Evolutionary conservation across 1,140 invertebrate species (phyloP).

Genomic region (Euschistus heros): DNA sequence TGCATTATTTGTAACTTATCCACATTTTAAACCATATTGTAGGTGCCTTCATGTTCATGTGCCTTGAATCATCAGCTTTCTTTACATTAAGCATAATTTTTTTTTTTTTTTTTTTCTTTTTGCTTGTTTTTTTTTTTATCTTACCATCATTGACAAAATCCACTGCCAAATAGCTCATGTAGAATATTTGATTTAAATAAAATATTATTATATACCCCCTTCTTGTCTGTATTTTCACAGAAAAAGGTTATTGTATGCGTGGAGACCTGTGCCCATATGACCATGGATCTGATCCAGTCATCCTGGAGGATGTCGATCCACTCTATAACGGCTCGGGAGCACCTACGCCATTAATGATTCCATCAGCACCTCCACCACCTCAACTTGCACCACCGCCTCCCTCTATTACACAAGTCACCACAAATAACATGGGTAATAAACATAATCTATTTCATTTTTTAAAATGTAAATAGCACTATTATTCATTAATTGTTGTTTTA

Average conservation of each 20-base stretch:
- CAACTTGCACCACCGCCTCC: constrained; percentile 34
- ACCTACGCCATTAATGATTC: constrained; percentile 32
- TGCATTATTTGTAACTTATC: too few relatives aligned
- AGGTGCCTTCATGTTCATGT: too few relatives aligned
- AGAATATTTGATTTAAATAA: too few relatives aligned
- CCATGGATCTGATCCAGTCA: constrained; percentile 87
- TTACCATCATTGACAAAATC: too few relatives aligned
- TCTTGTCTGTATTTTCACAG: constrained; percentile 36
- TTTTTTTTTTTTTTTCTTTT: too few relatives aligned
- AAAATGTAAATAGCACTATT: not conserved
- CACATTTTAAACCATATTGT: too few relatives aligned
- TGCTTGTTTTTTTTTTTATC: too few relatives aligned
- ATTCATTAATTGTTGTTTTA: constrained; percentile 17
- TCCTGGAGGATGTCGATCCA: constrained; percentile 65
- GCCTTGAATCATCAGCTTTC: too few relatives aligned
- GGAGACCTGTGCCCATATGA: constrained; percentile 92
- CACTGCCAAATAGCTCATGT: too few relatives aligned
- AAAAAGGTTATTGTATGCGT: constrained; percentile 89
- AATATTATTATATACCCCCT: not conserved
- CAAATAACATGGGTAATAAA: constrained; percentile 40
- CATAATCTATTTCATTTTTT: constrained; percentile 31
- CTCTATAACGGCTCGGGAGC: constrained; percentile 31
- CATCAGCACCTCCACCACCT: constrained; percentile 35
- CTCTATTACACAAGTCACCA: constrained; percentile 21
- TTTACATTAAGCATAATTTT: too few relatives aligned